Evolutionary conservation across 2,113 vertebrate species (phyloP), one percentile per base, ranked within the genome.

Genomic region (Corapipo altera): DNA sequence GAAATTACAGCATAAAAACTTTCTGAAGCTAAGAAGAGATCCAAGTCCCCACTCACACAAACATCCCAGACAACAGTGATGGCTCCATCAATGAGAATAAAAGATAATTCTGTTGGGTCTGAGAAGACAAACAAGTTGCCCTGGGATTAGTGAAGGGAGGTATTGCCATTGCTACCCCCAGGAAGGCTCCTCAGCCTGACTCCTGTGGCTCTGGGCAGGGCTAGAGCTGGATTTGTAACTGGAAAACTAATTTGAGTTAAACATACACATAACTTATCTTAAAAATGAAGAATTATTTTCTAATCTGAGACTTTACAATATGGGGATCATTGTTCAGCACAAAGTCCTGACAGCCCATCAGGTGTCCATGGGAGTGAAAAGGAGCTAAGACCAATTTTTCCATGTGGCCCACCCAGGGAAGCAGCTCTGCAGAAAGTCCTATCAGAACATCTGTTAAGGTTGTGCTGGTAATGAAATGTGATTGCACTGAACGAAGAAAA

Each of bases 111-210:
- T 64, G n/a, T 12, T 51, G 65, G 59, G 24, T 33, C 62, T 80
- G 37, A 66, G 79, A 6, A 18, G n/a, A 32, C 6, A 9, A 57
- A 8, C 10, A 4, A 21, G 15, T 3, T 24, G 32, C 35, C n/a
- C 43, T 18, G 55, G 73, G 35, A 6, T 3, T 7, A 37, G 41
- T 1, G 9, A 11, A n/a, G 35, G 78, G 39, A 48, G 64, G 10
- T 8, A 17, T 0, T 72, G 20, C 3, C 1, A 0, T 0, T 23
- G 32, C 15, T 28, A 6, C 26, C 39, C 46, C 22, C 69, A 13
- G 37, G 0, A 5, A 44, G 39, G 46, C 33, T 37, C n/a, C 6
- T 19, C 76, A 44, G 74, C 70, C 64, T 9, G 19, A 12, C 44
- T 58, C 22, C 65, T 5, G 3, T 0, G 23, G 57, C 69, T 51